A percentile compares a stretch with the other conserved stretches of the same genome.
Conservation (phyloP, 2,888 invertebrate species). For the Drosophila pseudotakahashii region DNA sequence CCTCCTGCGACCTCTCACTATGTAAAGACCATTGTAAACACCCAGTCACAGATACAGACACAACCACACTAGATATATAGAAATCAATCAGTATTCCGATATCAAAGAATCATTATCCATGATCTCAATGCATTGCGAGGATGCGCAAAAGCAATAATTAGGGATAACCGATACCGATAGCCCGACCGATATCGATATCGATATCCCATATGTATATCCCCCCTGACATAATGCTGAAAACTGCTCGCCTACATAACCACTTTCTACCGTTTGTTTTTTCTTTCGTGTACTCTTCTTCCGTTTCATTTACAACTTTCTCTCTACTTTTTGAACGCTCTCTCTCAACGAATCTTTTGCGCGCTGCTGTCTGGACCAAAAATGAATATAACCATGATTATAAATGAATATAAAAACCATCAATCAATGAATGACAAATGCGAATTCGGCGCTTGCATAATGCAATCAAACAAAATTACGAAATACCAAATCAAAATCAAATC, state of each 20-base stretch:
- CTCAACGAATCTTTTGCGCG: conserved; percentile 71
- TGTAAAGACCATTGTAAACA: conserved; percentile 5
- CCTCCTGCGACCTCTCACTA: background rate
- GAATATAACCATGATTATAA: conserved; percentile 8
- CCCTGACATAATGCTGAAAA: conserved; percentile 51
- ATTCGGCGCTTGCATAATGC: conserved; percentile 69
- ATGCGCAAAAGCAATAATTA: conserved; percentile 5
- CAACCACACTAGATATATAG: conserved; percentile 13
- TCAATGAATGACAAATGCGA: conserved; percentile 37
- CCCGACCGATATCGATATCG: background rate
- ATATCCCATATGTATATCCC: conserved; percentile 47
- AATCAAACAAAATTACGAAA: conserved; percentile 42
- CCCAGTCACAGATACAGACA: conserved; percentile 8
- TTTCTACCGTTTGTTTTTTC: conserved; percentile 68
- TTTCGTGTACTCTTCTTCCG: conserved; percentile 75
- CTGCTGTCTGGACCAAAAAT: conserved; percentile 72
- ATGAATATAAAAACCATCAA: conserved; percentile 31
- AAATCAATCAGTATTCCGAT: conserved; percentile 10
- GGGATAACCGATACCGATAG: conserved; percentile 2
- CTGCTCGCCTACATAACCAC: conserved; percentile 67
- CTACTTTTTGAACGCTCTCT: conserved; percentile 64
- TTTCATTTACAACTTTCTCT: conserved; percentile 73
- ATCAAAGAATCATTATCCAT: conserved; percentile 10
- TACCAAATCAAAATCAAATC: conserved; percentile 18
- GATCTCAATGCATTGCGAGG: conserved; percentile 10